A percentile compares a stretch with the other conserved stretches of the same genome.
Conservation (phyloP, 2,797 vertebrate species). For the Diglossa cyanea region DNA sequence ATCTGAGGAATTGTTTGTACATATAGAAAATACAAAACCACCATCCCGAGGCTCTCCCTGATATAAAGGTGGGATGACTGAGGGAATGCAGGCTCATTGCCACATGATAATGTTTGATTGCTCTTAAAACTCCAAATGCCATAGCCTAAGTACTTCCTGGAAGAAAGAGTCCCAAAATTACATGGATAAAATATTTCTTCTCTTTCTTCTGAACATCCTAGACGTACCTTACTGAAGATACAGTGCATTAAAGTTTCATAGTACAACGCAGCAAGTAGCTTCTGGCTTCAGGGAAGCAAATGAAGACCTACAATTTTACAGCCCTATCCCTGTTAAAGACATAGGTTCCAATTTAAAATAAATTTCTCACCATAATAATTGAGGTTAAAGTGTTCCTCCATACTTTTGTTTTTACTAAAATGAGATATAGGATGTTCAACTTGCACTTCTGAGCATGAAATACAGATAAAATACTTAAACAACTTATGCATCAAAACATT, state of each 20-base stretch:
- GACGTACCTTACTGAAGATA: background rate
- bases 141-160: background rate
- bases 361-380: background rate
- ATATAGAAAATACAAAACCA: background rate
- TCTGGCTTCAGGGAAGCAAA: background rate
- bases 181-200: background rate
- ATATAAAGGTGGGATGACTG: background rate
- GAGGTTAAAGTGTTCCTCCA: background rate
- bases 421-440: background rate
- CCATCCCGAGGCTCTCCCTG: rapidly evolving
- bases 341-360: background rate
- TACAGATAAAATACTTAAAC: background rate
- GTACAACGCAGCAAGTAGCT: background rate
- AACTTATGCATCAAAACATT: background rate
- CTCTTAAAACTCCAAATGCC: background rate
- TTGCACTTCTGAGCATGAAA: background rate
- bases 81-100: rapidly evolving
- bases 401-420: background rate
- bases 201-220: background rate
- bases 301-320: background rate
- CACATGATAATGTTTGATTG: background rate
- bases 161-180: background rate
- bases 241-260: background rate
- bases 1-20: background rate
- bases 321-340: background rate